Base-by-base conservation (phyloP, 2,888 invertebrate genomes). In the Nudaria mundana region DNA sequence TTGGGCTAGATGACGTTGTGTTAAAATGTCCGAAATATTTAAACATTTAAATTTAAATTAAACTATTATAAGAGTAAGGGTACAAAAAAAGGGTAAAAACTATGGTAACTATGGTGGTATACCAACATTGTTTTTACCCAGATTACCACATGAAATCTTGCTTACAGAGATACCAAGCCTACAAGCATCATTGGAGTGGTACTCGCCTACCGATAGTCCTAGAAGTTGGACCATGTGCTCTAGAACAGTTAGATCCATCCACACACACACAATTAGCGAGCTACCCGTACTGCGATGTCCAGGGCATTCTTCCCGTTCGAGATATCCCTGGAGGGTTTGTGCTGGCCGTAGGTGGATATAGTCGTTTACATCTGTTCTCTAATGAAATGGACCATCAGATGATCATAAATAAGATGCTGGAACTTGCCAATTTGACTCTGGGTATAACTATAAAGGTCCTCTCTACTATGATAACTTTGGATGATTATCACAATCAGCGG, bases 171-270 rank as follows among this genome's bases (percentile, higher is more conserved):
- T 98, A 94, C 81, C 94, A 95, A 82, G 97, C 96, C 3, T 96
- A 95, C 80, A 99, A 99, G 84, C 94, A 97, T 71, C 98, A 98
- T 69, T 99, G 99, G 98, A 97, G 98, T 30, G 98, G 98, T 36
- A 95, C 94, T 22, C 92, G 95, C 48, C 89, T 98, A 26, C 97
- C 97, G 0, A 92, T 97, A 11, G 92, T 95, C 14, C 84, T 99
- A 44, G 97, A 98, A 90, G 95, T 98, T 1, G 96, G 96, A n/a
- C 94, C 96, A 0, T 95, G 95, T 73, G 95, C 97, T 16, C 80
- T 99, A 38, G 96, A 98, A 73, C 99, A 99, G 79, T 80, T 97
- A 42, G 97, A 98, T 79, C 94, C 96, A 1, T 93, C 95, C 0
- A 95, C 95, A 1, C 95, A 95, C 71, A 92, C 92, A 46, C 82